Percentiles rank a stretch among this genome's conserved stretches.
These are phyloP conservation scores for Isaurus tuberculatus DNA, from an alignment of 92 coral and sea anemone species.

Conservation along the genomic window DNA sequence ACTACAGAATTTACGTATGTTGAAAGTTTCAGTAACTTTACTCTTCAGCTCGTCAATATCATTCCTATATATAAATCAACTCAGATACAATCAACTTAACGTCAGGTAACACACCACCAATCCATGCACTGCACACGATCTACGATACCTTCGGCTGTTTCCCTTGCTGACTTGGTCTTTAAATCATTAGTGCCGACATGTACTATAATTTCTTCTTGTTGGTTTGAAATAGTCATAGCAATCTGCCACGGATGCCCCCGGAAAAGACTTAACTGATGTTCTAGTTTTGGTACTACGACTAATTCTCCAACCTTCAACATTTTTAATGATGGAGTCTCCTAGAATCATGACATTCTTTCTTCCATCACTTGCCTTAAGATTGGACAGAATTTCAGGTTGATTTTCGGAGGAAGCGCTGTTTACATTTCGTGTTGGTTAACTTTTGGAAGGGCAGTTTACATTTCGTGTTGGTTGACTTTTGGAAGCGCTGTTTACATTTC, in stretches of 20 bases:
- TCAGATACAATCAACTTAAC: constrained; percentile 36
- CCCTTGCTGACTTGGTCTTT: constrained; percentile 31
- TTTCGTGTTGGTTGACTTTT: constrained; percentile 1
- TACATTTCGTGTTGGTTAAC: not conserved
- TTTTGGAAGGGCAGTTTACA: not conserved
- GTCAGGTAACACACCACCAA: constrained; percentile 3
- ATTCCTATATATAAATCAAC: not conserved
- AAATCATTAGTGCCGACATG: constrained; percentile 47
- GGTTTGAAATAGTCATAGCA: constrained; percentile 35
- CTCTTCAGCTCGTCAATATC: constrained; percentile 23
- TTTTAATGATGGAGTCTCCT: constrained; percentile 22
- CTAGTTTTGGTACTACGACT: constrained; percentile 30
- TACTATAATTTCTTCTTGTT: constrained; percentile 24
- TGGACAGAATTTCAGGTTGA: not conserved
- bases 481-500: not conserved
- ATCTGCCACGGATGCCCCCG: constrained; percentile 42
- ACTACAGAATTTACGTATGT: constrained; percentile 6
- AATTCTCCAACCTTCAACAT: constrained; percentile 35
- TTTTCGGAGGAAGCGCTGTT: not conserved
- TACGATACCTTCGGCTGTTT: constrained; percentile 22
- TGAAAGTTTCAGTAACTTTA: constrained; percentile 23
- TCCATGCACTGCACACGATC: constrained; percentile 15
- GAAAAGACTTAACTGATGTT: constrained; percentile 30
- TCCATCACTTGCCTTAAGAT: constrained; percentile 6
- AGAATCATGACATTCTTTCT: constrained; percentile 5